Conservation (phyloP, 2,113 vertebrate species). For the Corythoichthys haematopterus region DNA sequence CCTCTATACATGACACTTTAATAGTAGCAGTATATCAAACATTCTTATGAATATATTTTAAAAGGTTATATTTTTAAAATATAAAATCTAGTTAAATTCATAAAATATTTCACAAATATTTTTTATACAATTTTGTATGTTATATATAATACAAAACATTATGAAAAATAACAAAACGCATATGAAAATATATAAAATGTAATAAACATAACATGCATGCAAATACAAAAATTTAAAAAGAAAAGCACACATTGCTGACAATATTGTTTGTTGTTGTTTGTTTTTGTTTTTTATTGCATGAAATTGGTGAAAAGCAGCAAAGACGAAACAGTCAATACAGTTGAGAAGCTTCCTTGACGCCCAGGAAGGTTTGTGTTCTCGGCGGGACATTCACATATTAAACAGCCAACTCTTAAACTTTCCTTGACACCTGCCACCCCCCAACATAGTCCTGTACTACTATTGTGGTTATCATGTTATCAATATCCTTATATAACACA, state of each 20-base stretch:
- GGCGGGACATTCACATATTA: not conserved
- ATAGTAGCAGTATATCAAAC: too few relatives aligned
- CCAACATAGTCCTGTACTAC: not conserved
- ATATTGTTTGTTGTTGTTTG: not conserved
- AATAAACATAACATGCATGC: not conserved
- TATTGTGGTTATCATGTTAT: not conserved
- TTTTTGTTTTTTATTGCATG: slow-evolving; percentile 6
- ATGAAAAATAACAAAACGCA: not conserved
- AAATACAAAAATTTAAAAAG: not conserved
- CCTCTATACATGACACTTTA: too few relatives aligned
- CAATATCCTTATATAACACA: not conserved
- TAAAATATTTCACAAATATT: too few relatives aligned
- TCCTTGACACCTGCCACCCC: not conserved
- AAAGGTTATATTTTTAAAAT: too few relatives aligned
- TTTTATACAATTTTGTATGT: too few relatives aligned
- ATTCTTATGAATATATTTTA: too few relatives aligned
- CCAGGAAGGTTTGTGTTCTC: not conserved
- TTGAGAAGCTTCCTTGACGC: not conserved
- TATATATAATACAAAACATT: not conserved
- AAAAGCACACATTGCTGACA: not conserved
- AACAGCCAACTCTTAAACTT: not conserved
- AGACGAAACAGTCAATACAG: slow-evolving; percentile 1
- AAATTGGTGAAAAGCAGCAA: slow-evolving; percentile 11
- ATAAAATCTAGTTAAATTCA: too few relatives aligned
- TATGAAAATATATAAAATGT: not conserved